Base-by-base conservation (phyloP, 2,888 invertebrate species). In the Drosophila conformis region DNA sequence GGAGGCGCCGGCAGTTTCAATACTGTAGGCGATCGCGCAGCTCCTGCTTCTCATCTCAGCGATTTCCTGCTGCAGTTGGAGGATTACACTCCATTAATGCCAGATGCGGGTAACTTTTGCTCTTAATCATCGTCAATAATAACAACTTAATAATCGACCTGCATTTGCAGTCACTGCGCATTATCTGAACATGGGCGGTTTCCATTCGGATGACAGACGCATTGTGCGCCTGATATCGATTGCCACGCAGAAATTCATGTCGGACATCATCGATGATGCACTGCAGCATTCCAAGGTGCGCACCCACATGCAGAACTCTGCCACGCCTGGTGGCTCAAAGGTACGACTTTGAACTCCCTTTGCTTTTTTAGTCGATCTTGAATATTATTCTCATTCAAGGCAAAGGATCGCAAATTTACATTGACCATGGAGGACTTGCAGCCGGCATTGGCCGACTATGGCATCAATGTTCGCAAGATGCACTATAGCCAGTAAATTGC, bases 221-320 rank as follows among this genome's bases (percentile, higher is more conserved):
- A 95, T 97, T 79, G 95, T 98, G 2, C 95, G 99, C 0, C 94
- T 99, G 31, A 97, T 99, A 75, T 98, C 99, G 0, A 94, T 99
- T 67, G 98, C 99, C 4, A 97, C 98, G 0, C 99, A 99, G 92
- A 99, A 99, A 93, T 99, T 99, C 92, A 96, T 99, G 66, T 99
- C 99, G 0, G 99, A 99, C 93, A 97, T 99, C 72, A 98, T 98
- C 0, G 98, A 98, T 89, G 99, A 99, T 94, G 98, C 99, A 0
- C 94, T 99, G 48, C 99, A 99, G 90, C 99, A 99, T 92, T 99
- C 98, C 93, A 99, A 99, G 93, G 98, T 99, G 93, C 94, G 98
- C 49, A 95, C 96, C 2, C 84, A 84, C 35, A 70, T 84, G 84
- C 88, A 87, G 54, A 84, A 73, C 35, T 52, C 79, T 0, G 59